phyloP scores from a whole-genome alignment of 2,113 vertebrate genomes.

The Pseudopipra pipra region DNA sequence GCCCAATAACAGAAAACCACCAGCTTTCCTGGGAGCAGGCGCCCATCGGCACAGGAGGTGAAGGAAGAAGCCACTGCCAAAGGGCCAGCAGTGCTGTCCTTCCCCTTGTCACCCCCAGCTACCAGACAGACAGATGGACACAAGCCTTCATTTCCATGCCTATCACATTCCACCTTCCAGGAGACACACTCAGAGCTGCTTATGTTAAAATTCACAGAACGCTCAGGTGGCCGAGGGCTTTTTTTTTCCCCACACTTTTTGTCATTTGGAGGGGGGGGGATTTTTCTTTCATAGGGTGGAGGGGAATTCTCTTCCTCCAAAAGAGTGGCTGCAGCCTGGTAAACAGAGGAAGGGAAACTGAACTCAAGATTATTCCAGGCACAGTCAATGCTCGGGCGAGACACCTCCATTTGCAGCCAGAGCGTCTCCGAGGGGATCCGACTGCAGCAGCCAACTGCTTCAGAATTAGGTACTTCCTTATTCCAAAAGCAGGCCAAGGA shows the following conservation, averaged over 20 bases:
- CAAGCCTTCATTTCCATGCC: neutral
- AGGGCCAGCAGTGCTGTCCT: neutral
- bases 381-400: conserved; percentile 24
- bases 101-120: neutral
- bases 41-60: neutral
- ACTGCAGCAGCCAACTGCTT: conserved; percentile 30
- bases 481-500: conserved; percentile 43
- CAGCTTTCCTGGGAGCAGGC: neutral
- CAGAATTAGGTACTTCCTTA: conserved; percentile 61
- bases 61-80: neutral
- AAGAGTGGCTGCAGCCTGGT: neutral
- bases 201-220: neutral
- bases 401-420: conserved; percentile 47
- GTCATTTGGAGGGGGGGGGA: fast-evolving
- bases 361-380: conserved; percentile 39
- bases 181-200: neutral
- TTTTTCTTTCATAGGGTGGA: neutral
- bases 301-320: neutral
- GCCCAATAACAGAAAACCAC: fast-evolving
- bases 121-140: conserved; percentile 1
- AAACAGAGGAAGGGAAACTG: neutral
- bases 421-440: neutral
- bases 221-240: neutral
- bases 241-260: too few species aligned
- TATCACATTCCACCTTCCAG: neutral